Conservation (phyloP, 2,797 vertebrate genomes). For the Channa striata region DNA sequence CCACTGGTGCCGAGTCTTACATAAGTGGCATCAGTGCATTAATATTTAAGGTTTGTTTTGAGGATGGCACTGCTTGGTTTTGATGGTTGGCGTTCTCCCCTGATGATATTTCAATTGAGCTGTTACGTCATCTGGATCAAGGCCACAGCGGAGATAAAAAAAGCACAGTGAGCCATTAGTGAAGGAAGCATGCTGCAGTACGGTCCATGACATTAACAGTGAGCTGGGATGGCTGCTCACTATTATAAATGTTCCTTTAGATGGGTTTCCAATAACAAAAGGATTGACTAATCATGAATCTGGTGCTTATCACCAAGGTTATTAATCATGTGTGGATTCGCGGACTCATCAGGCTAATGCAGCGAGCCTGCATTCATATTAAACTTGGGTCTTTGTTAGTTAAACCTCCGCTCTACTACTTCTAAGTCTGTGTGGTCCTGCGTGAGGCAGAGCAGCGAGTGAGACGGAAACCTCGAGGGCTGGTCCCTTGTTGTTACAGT, state of each 20-base stretch:
- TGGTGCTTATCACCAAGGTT: constrained; percentile 13
- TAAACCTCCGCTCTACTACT: background rate
- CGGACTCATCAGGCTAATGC: constrained; percentile 28
- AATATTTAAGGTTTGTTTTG: constrained; percentile 78
- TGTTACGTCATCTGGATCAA: constrained; percentile 76
- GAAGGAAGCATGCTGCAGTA: constrained; percentile 56
- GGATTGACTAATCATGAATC: constrained; percentile 56
- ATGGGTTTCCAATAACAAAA: constrained; percentile 63
- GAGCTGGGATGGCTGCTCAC: constrained; percentile 61
- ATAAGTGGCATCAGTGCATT: constrained; percentile 67
- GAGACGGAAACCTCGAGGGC: constrained; percentile 19
- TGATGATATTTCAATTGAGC: constrained; percentile 68
- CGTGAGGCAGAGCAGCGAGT: background rate
- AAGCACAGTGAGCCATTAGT: constrained; percentile 53
- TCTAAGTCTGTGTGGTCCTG: background rate
- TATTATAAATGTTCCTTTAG: constrained; percentile 64
- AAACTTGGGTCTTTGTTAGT: constrained; percentile 12
- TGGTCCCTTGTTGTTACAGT: constrained; percentile 4
- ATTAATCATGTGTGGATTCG: constrained; percentile 41
- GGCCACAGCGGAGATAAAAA: constrained; percentile 69
- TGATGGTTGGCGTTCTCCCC: constrained; percentile 43
- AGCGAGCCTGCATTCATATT: constrained; percentile 17
- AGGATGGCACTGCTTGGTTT: constrained; percentile 41
- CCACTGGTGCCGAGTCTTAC: constrained; percentile 52
- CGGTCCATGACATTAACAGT: constrained; percentile 66